Evolutionary conservation across 2,888 invertebrate species (phyloP).

Genomic region (Hofmannophila pseudospretella): DNA sequence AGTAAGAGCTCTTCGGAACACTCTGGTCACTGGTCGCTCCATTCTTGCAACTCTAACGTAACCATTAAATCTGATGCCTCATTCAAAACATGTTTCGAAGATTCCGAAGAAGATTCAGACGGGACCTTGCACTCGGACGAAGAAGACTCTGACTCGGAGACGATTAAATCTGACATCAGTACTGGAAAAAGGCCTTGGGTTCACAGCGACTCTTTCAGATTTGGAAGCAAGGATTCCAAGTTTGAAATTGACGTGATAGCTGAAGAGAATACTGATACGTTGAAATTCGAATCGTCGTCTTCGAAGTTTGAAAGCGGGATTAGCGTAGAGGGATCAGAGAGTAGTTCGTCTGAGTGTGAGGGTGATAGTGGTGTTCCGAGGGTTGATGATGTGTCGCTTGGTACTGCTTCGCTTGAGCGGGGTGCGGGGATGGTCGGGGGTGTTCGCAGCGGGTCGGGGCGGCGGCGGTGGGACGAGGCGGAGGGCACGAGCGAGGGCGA

Average conservation of each 20-base stretch:
- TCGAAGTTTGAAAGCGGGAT: slow-evolving; percentile 64
- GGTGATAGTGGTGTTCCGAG: slow-evolving; percentile 66
- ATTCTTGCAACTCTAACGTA: slow-evolving; percentile 61
- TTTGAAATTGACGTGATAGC: slow-evolving; percentile 40
- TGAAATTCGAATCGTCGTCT: slow-evolving; percentile 41
- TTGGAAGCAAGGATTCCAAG: slow-evolving; percentile 41
- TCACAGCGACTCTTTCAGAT: slow-evolving; percentile 66
- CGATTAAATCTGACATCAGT: slow-evolving; percentile 61
- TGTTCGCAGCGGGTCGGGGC: slow-evolving; percentile 75
- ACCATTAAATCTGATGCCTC: slow-evolving; percentile 62
- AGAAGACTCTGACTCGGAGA: slow-evolving; percentile 62
- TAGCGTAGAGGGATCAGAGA: slow-evolving; percentile 46
- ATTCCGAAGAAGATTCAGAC: slow-evolving; percentile 61
- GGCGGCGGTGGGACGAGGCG: slow-evolving; percentile 67
- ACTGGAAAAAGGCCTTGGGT: slow-evolving; percentile 65
- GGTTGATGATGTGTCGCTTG: slow-evolving; percentile 55
- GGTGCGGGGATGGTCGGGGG: slow-evolving; percentile 56
- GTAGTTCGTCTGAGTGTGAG: slow-evolving; percentile 57
- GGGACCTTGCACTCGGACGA: slow-evolving; percentile 63
- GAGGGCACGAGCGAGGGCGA: slow-evolving; percentile 68
- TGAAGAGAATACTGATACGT: slow-evolving; percentile 36
- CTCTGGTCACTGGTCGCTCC: slow-evolving; percentile 66
- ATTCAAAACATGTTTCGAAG: slow-evolving; percentile 60
- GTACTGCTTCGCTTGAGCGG: slow-evolving; percentile 73
- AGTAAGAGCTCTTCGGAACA: slow-evolving; percentile 67